Conservation (phyloP, 1,140 invertebrate species). For the Drosophila santomea region DNA sequence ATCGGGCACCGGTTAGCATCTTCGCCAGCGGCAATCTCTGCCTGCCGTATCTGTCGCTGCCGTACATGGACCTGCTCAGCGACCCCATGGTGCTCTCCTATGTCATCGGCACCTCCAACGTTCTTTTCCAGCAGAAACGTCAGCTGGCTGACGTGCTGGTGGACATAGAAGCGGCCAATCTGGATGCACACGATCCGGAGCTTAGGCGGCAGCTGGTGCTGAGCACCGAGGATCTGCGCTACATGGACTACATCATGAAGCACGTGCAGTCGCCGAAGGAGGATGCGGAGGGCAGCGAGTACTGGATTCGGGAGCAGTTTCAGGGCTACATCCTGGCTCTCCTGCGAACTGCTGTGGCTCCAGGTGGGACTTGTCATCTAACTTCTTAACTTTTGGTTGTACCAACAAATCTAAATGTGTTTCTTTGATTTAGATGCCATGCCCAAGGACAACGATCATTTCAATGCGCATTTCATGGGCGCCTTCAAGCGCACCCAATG, state of each 20-base stretch:
- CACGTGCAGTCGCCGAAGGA: constrained; percentile 92
- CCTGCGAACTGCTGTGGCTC: constrained; percentile 91
- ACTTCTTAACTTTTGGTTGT: neutral
- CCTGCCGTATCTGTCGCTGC: constrained; percentile 97
- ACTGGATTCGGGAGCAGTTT: constrained; percentile 98
- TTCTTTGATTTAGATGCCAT: constrained; percentile 85
- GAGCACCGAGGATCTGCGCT: constrained; percentile 97
- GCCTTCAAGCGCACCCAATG: constrained; percentile 95
- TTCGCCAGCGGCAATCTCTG: constrained; percentile 97
- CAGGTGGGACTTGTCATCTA: constrained; percentile 85
- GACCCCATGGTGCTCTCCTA: constrained; percentile 96
- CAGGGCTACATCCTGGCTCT: constrained; percentile 95
- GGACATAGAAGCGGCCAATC: constrained; percentile 94
- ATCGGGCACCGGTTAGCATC: constrained; percentile 94
- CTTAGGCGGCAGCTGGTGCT: constrained; percentile 93
- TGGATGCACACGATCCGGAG: constrained; percentile 95
- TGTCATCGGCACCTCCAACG: constrained; percentile 98
- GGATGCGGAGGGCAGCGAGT: constrained; percentile 95
- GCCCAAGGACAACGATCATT: constrained; percentile 93
- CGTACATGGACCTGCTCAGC: constrained; percentile 96
- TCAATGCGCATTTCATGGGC: constrained; percentile 93
- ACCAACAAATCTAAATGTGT: neutral
- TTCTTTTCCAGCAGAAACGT: constrained; percentile 97
- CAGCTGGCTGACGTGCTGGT: constrained; percentile 96
- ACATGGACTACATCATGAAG: constrained; percentile 96